phyloP scores from a whole-genome alignment of 1,140 invertebrate species.

The Drosophila bocki region DNA sequence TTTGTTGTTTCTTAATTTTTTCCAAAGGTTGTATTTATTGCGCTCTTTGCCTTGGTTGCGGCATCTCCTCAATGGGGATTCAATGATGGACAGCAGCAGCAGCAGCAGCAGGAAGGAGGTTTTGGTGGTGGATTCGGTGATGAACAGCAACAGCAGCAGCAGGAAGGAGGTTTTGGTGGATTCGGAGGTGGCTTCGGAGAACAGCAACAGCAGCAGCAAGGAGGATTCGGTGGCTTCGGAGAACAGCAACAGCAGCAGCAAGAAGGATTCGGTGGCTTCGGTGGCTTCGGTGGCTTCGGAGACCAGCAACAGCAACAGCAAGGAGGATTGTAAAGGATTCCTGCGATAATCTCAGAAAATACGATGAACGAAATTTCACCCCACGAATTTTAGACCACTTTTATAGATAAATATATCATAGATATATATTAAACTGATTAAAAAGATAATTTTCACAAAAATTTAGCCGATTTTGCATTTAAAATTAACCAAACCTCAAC shows the following conservation, averaged over 20 bases:
- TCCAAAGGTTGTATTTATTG: slow-evolving; percentile 25
- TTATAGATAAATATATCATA: not conserved
- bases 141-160: slow-evolving; percentile 26
- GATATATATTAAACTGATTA: not conserved
- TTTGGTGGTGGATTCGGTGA: slow-evolving; percentile 12
- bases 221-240: not conserved
- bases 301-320: slow-evolving; percentile 32
- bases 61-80: slow-evolving; percentile 27
- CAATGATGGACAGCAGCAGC: not conserved
- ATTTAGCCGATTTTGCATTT: not conserved
- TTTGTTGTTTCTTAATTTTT: not conserved
- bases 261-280: slow-evolving; percentile 4
- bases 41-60: slow-evolving; percentile 19
- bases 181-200: slow-evolving; percentile 14
- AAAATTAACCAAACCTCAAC: not conserved
- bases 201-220: slow-evolving; percentile 29
- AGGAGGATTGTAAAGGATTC: not conserved
- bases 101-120: slow-evolving; percentile 4
- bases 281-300: slow-evolving; percentile 11
- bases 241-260: slow-evolving; percentile 27
- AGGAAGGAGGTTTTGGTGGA: not conserved
- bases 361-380: slow-evolving; percentile 6
- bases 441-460: slow-evolving; percentile 1
- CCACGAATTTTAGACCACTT: not conserved
- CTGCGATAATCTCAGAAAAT: slow-evolving; percentile 29